Conservation (phyloP, 2,888 invertebrate species). For the Ornithoptera alexandrae region DNA sequence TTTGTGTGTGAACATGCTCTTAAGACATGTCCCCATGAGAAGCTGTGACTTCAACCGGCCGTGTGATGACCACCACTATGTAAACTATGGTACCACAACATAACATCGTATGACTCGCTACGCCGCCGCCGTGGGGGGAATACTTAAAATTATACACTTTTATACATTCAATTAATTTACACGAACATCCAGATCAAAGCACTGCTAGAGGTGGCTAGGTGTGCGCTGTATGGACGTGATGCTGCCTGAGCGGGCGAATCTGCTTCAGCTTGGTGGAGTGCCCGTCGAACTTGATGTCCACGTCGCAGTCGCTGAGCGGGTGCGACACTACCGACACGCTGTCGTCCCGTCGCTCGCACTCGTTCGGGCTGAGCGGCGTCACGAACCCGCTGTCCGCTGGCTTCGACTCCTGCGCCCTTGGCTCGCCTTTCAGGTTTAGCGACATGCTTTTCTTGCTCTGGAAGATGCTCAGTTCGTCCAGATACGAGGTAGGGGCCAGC, state of each 20-base stretch:
- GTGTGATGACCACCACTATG: no score
- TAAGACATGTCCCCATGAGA: no score
- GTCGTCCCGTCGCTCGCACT: conserved; percentile 64
- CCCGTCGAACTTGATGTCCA: conserved; percentile 89
- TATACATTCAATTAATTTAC: no score
- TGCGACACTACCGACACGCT: conserved; percentile 77
- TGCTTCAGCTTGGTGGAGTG: conserved; percentile 88
- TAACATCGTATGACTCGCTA: no score
- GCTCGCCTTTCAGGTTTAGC: conserved; percentile 57
- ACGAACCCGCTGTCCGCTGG: conserved; percentile 82
- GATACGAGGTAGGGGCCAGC: conserved; percentile 46
- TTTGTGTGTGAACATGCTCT: no score
- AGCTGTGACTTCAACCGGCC: no score
- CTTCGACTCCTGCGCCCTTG: conserved; percentile 39
- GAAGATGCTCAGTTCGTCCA: conserved; percentile 59
- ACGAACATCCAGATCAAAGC: no score
- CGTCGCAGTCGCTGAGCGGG: conserved; percentile 88
- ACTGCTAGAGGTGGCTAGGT: no score
- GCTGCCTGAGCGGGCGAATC: conserved; percentile 75
- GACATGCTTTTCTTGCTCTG: conserved; percentile 64
- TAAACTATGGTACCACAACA: no score
- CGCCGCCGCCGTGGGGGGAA: no score
- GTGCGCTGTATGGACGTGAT: not conserved
- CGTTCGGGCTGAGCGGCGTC: conserved; percentile 81
- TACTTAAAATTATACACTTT: no score